These are phyloP conservation scores for Lissocephala sabroskyi DNA, from an alignment of 2,888 invertebrate genomes.

Conservation along the genomic window DNA sequence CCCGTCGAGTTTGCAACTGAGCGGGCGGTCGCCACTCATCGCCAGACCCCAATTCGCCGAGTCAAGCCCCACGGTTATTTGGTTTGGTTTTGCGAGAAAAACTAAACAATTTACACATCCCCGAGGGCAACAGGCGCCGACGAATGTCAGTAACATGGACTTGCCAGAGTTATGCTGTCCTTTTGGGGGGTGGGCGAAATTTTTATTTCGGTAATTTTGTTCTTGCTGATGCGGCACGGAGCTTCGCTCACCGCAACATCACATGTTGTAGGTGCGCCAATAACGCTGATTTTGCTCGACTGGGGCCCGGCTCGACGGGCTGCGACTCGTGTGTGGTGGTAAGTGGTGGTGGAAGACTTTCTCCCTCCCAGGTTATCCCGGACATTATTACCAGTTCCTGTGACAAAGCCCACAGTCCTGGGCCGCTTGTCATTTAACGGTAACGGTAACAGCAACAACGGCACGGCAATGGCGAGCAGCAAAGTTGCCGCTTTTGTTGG, in stretches of 20 bases:
- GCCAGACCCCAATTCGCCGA: too few relatives aligned
- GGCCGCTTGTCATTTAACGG: constrained; percentile 6
- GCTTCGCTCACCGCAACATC: constrained; percentile 64
- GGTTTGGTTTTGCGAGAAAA: constrained; percentile 55
- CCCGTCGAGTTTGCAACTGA: too few relatives aligned
- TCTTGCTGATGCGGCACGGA: constrained; percentile 62
- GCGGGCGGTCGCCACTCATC: too few relatives aligned
- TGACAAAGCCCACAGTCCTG: constrained; percentile 42
- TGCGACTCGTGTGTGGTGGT: too few relatives aligned
- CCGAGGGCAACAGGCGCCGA: constrained; percentile 48
- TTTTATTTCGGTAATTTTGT: constrained; percentile 37
- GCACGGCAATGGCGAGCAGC: neutral
- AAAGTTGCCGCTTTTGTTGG: constrained; percentile 26
- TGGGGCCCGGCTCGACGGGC: constrained; percentile 5
- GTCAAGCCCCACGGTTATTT: too few relatives aligned
- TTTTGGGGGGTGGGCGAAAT: constrained; percentile 2
- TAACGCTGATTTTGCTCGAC: constrained; percentile 68
- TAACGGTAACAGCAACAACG: constrained; percentile 3
- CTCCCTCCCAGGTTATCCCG: constrained; percentile 4
- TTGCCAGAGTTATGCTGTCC: constrained; percentile 6
- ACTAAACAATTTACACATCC: constrained; percentile 54
- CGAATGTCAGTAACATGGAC: constrained; percentile 19
- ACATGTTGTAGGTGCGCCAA: constrained; percentile 70
- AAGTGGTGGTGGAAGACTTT: too few relatives aligned
- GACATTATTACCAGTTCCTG: constrained; percentile 67